Evolutionary conservation across 2,888 invertebrate species (phyloP).

Genomic region (Bursaphelenchus okinawaensis): DNA sequence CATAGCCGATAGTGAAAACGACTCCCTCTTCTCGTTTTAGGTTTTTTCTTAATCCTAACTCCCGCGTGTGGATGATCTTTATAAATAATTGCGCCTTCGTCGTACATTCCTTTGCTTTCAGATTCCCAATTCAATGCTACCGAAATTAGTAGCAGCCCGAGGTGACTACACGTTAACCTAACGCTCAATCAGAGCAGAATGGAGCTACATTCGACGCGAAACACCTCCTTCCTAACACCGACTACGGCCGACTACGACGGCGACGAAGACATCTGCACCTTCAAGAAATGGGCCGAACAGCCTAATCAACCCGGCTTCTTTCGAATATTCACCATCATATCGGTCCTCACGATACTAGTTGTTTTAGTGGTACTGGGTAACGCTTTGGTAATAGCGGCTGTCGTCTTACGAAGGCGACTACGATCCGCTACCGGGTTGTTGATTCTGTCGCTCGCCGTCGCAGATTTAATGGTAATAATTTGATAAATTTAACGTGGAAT

Average conservation of each 20-base stretch:
- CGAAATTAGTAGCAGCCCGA: background rate
- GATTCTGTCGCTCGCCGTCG: slow-evolving; percentile 90
- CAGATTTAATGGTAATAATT: slow-evolving; percentile 70
- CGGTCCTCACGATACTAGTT: slow-evolving; percentile 55
- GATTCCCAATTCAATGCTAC: background rate
- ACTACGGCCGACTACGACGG: too few relatives aligned
- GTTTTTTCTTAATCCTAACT: background rate
- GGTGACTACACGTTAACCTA: background rate
- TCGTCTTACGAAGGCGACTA: slow-evolving; percentile 61
- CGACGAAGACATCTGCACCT: background rate
- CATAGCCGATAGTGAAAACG: background rate
- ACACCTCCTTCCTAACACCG: background rate
- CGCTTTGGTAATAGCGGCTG: slow-evolving; percentile 57
- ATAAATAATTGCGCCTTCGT: too few relatives aligned
- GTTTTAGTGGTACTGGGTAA: slow-evolving; percentile 56
- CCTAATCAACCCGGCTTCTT: slow-evolving; percentile 53
- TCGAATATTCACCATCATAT: slow-evolving; percentile 56
- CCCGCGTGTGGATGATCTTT: too few relatives aligned
- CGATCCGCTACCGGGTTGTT: slow-evolving; percentile 92
- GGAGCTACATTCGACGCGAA: background rate
- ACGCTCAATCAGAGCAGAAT: background rate
- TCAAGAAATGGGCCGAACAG: slow-evolving; percentile 50
- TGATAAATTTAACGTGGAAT: background rate
- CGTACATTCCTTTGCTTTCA: too few relatives aligned
- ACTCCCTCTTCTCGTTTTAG: background rate